phyloP scores from a whole-genome alignment of 2,888 invertebrate species.

The Trypoxylon attenuatum region DNA sequence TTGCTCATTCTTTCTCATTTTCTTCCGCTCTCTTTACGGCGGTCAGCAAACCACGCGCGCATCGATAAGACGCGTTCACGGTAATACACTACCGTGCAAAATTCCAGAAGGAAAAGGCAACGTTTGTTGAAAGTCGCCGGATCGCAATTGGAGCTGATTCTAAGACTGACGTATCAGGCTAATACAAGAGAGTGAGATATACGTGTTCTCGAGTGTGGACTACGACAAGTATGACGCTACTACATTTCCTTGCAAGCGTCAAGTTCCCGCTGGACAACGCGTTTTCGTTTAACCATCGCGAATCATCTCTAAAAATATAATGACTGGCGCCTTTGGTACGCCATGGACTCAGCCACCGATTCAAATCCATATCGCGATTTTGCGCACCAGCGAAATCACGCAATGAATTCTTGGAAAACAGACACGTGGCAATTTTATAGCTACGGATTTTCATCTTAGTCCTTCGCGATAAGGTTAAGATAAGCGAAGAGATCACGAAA shows the following conservation, averaged over 20 bases:
- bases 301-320: conserved; percentile 63
- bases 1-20: too few relatives aligned
- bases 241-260: neutral
- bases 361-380: conserved; percentile 38
- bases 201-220: too few relatives aligned
- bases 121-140: too few relatives aligned
- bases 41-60: too few relatives aligned
- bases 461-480: conserved; percentile 4
- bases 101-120: neutral
- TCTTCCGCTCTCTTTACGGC: too few relatives aligned
- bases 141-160: too few relatives aligned
- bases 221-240: too few relatives aligned
- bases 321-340: conserved; percentile 37
- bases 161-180: too few relatives aligned
- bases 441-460: neutral
- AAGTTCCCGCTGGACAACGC: conserved; percentile 11
- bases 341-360: conserved; percentile 14
- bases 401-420: conserved; percentile 34
- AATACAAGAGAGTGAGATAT: too few relatives aligned
- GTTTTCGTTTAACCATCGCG: conserved; percentile 50
- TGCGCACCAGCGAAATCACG: conserved; percentile 11
- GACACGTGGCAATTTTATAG: conserved; percentile 8
- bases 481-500: conserved; percentile 1
- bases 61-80: too few relatives aligned
- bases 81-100: too few relatives aligned